Conservation (phyloP, 2,113 vertebrate genomes). For the Monopterus albus region DNA sequence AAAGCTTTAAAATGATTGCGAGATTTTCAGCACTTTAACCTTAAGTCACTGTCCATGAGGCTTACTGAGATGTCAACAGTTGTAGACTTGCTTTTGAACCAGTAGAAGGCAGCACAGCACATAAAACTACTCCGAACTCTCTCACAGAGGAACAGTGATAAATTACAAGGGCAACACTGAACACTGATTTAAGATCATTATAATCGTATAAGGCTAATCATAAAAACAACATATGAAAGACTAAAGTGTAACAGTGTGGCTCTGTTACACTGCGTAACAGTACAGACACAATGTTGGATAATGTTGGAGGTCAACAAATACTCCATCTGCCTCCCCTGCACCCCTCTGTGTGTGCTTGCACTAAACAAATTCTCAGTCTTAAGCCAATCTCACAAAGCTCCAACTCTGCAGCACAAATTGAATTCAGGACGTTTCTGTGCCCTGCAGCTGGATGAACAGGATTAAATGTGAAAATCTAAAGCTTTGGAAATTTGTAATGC, state of each 20-base stretch:
- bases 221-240: no score
- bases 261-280: background rate
- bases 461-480: slow-evolving; percentile 71
- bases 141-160: background rate
- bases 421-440: slow-evolving; percentile 65
- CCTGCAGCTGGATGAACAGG: slow-evolving; percentile 64
- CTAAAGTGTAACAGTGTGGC: no score
- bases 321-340: background rate
- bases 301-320: slow-evolving; percentile 22
- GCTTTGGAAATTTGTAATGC: slow-evolving; percentile 65
- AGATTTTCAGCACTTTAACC: background rate
- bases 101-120: slow-evolving; percentile 61
- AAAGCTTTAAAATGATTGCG: background rate
- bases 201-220: background rate
- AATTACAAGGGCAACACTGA: background rate
- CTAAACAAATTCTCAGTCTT: slow-evolving; percentile 28
- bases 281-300: no score
- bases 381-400: slow-evolving; percentile 26
- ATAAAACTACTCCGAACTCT: background rate
- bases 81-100: slow-evolving; percentile 33
- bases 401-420: slow-evolving; percentile 57
- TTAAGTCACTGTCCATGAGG: background rate
- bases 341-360: background rate
- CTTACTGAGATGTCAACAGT: background rate
- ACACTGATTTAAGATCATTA: slow-evolving; percentile 1